phyloP scores from a whole-genome alignment of 1,140 invertebrate species.

The Anthonomus grandis region DNA sequence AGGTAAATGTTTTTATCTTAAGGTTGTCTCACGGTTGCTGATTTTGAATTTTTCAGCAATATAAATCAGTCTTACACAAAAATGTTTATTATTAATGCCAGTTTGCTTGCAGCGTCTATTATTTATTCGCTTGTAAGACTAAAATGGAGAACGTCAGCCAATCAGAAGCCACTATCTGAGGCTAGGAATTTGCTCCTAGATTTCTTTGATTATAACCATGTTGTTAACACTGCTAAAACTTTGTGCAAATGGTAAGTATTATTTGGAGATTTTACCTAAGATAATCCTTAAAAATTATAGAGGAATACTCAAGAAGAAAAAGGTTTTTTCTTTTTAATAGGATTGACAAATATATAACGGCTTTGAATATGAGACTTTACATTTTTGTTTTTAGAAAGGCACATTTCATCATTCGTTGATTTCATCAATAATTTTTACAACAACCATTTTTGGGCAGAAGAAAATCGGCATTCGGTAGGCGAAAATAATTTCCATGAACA shows the following conservation, averaged over 20 bases:
- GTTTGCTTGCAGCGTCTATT: conserved; percentile 57
- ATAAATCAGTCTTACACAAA: conserved; percentile 60
- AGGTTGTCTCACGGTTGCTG: too few species aligned
- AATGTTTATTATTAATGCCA: conserved; percentile 68
- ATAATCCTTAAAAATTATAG: too few species aligned
- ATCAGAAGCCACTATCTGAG: conserved; percentile 57
- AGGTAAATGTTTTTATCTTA: conserved; percentile 48
- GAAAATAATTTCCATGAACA: too few species aligned
- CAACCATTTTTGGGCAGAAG: too few species aligned
- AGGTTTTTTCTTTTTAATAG: too few species aligned
- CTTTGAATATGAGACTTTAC: too few species aligned
- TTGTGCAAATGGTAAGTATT: conserved; percentile 47
- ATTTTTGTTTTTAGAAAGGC: too few species aligned
- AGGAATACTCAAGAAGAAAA: too few species aligned
- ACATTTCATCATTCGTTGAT: too few species aligned
- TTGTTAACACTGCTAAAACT: conserved; percentile 58
- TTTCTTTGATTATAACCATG: conserved; percentile 67
- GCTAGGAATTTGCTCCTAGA: conserved; percentile 60
- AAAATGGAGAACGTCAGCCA: conserved; percentile 62
- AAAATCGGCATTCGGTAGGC: too few species aligned
- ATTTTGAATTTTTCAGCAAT: conserved; percentile 56
- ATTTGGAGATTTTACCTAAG: background rate
- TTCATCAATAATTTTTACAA: too few species aligned
- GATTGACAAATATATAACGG: too few species aligned
- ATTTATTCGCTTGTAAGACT: conserved; percentile 59